Evolutionary conservation across 2,888 invertebrate genomes (phyloP), one percentile per base, ranked within the genome.

Genomic region (Ferrisia virgata): DNA sequence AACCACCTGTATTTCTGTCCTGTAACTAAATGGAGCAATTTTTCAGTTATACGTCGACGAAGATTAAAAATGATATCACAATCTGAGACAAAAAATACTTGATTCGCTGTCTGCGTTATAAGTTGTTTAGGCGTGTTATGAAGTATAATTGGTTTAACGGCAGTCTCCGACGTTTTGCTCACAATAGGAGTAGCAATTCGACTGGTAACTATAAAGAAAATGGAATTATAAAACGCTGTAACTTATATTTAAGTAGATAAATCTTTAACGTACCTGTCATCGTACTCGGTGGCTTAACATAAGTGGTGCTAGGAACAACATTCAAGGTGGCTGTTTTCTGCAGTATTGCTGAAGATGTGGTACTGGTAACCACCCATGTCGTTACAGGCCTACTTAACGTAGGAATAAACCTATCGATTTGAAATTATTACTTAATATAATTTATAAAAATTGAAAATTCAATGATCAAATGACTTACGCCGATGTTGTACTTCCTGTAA

Each of bases 71-170:
- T n/a, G 36, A 36, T 11, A 2, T n/a, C 9, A 15, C 6, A 76
- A 76, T 36, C 8, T 15, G 4, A 72, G 9, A 0, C 1, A 43
- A 22, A 39, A 25, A 18, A 28, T 39, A 83, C 83, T 28, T 76
- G 83, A 43, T 43, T 83, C 5, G 72, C 13, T 40, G 83, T 18
- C 28, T 83, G 83, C 11, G 83, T 76, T 39, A 83, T 64, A 11
- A 83, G 15, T 18, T 83, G 83, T 76, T 83, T 83, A 28, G 83
- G 72, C 33, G 83, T 36, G 72, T 82, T 82, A 76, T 83, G 83
- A n/a, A 83, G 36, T 15, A 83, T 83, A 4, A 83, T 83, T n/a
- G 83, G 83, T 76, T 83, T 83, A 36, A 82, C 64, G 36, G 76
- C 25, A 28, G 69, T 31, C 31, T 83, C 83, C 22, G 83, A 43